phyloP scores from a whole-genome alignment of 1,140 invertebrate genomes.

The Drosophila sechellia region DNA sequence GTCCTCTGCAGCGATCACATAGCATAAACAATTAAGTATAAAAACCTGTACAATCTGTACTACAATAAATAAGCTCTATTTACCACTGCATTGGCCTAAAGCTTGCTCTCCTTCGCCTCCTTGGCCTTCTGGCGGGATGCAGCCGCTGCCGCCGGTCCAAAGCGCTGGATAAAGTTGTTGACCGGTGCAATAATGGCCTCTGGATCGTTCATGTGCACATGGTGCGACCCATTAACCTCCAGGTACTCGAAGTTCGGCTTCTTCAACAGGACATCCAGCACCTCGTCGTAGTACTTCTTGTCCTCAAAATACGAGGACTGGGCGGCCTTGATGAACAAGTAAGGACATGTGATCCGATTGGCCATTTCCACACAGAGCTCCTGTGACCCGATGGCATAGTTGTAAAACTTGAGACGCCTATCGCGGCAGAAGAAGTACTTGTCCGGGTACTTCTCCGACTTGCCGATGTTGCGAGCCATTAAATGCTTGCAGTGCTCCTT shows the following conservation, averaged over 20 bases:
- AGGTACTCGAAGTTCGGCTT: constrained; percentile 87
- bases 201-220: constrained; percentile 90
- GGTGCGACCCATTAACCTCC: constrained; percentile 89
- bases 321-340: constrained; percentile 87
- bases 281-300: constrained; percentile 86
- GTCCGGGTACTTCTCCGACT: constrained; percentile 86
- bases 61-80: constrained; percentile 56
- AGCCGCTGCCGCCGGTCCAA: constrained; percentile 65
- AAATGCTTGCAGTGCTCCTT: constrained; percentile 86
- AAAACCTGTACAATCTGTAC: constrained; percentile 41
- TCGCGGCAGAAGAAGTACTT: constrained; percentile 88
- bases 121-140: constrained; percentile 63
- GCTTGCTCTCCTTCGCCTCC: constrained; percentile 67
- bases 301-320: constrained; percentile 86
- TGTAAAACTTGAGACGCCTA: constrained; percentile 85
- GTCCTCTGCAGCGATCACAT: constrained; percentile 50
- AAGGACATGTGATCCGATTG: constrained; percentile 85
- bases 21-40: constrained; percentile 65
- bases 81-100: constrained; percentile 36
- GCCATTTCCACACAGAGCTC: constrained; percentile 86
- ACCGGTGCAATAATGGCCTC: constrained; percentile 86
- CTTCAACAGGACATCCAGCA: constrained; percentile 86
- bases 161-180: constrained; percentile 86
- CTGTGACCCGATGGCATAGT: constrained; percentile 85
- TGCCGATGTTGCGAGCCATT: constrained; percentile 86